Evolutionary conservation across 2,113 vertebrate genomes (phyloP).

Genomic region (Prunella fulvescens): DNA sequence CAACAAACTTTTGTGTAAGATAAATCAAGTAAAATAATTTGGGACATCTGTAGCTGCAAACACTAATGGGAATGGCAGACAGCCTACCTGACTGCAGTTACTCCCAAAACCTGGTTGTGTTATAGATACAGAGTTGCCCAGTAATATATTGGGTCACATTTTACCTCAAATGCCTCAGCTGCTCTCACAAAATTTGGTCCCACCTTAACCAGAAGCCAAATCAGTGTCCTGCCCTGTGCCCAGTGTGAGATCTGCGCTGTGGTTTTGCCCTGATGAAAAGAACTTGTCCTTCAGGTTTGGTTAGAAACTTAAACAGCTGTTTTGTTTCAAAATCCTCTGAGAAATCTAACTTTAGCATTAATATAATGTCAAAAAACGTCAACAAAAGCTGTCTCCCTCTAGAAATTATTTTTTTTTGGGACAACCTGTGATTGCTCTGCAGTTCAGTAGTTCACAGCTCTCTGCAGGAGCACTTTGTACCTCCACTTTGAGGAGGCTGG

Average conservation of each 20-base stretch:
- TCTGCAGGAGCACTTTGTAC: neutral
- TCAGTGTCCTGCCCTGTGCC: neutral
- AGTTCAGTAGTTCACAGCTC: neutral
- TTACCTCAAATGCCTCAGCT: neutral
- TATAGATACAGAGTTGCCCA: neutral
- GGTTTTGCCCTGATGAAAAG: neutral
- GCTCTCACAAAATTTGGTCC: neutral
- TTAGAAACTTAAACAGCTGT: neutral
- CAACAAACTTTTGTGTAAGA: neutral
- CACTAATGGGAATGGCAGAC: neutral
- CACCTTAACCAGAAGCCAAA: neutral
- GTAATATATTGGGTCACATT: neutral
- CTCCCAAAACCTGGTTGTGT: neutral
- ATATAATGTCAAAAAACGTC: slow-evolving; percentile 2
- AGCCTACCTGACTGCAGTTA: neutral
- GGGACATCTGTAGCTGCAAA: neutral
- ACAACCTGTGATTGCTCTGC: neutral
- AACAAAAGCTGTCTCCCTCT: neutral
- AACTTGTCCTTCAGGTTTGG: neutral
- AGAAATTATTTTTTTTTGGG: neutral
- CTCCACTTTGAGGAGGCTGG: neutral
- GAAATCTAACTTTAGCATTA: neutral
- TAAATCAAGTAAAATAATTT: neutral
- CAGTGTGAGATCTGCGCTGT: neutral
- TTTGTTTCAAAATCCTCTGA: neutral